phyloP scores from a whole-genome alignment of 2,797 vertebrate genomes.

The Calcarius lapponicus region DNA sequence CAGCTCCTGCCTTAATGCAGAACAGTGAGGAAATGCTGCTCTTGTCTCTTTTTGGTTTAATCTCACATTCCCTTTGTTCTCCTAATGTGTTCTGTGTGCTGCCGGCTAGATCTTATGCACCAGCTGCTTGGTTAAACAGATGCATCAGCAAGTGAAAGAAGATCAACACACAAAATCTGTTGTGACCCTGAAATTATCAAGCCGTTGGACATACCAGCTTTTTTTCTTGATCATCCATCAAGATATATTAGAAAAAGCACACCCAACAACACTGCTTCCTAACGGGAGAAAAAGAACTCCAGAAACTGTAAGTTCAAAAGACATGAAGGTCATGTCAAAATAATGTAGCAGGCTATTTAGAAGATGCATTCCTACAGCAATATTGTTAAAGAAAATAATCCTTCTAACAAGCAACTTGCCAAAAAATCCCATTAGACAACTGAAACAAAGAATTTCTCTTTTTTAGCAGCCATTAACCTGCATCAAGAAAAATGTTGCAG shows the following conservation, averaged over 20 bases:
- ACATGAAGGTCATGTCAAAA: not conserved
- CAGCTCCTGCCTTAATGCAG: constrained; percentile 33
- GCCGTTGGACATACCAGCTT: not conserved
- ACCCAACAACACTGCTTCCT: not conserved
- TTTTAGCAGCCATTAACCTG: not conserved
- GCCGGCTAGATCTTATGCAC: constrained; percentile 16
- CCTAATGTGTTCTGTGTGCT: constrained; percentile 38
- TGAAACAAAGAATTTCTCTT: not conserved
- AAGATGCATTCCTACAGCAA: not conserved
- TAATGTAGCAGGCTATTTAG: not conserved
- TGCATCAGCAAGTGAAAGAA: constrained; percentile 55
- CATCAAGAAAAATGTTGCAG: not conserved
- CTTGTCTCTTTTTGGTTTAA: constrained; percentile 36
- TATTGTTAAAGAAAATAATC: not conserved
- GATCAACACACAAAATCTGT: constrained; percentile 19
- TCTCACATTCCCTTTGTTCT: constrained; percentile 59
- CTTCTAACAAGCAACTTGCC: not conserved
- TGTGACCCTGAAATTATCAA: constrained; percentile 33
- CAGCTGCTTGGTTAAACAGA: constrained; percentile 38
- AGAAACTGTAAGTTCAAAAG: not conserved
- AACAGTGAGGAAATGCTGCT: constrained; percentile 11
- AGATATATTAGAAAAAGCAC: not conserved
- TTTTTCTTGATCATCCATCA: not conserved
- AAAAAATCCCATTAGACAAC: not conserved
- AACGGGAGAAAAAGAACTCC: not conserved